phyloP scores from a whole-genome alignment of 2,797 vertebrate species.

The Pipistrellus kuhlii region DNA sequence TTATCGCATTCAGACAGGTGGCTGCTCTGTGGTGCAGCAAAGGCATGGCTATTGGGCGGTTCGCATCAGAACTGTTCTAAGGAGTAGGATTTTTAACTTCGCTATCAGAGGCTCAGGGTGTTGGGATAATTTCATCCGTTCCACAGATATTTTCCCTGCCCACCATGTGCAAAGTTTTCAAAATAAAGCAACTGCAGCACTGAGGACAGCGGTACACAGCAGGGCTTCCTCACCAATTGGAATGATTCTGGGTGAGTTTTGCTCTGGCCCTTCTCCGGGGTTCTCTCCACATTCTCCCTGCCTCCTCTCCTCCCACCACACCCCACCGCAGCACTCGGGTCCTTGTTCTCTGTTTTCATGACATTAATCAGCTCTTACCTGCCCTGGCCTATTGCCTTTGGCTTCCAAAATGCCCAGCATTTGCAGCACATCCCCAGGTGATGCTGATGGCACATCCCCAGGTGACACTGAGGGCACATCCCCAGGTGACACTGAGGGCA shows the following conservation, averaged over 20 bases:
- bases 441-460: too few species aligned
- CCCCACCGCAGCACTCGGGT: background rate
- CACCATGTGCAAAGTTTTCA: conserved; percentile 76
- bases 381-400: background rate
- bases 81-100: conserved; percentile 72
- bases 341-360: background rate
- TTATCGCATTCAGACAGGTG: conserved; percentile 24
- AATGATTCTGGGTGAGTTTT: background rate
- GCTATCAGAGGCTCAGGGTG: conserved; percentile 80
- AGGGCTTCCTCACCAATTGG: background rate
- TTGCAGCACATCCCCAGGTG: background rate
- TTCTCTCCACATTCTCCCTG: background rate
- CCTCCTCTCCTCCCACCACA: fast-evolving
- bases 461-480: background rate
- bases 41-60: background rate
- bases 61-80: conserved; percentile 52
- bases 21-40: background rate
- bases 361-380: background rate
- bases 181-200: conserved; percentile 71
- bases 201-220: background rate
- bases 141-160: conserved; percentile 81
- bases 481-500: background rate
- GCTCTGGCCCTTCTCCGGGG: fast-evolving
- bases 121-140: conserved; percentile 82
- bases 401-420: background rate